A percentile compares a stretch with the other conserved stretches of the same genome.
Evolutionary conservation across 2,888 invertebrate species (phyloP).

Genomic region (Ischnura elegans): DNA sequence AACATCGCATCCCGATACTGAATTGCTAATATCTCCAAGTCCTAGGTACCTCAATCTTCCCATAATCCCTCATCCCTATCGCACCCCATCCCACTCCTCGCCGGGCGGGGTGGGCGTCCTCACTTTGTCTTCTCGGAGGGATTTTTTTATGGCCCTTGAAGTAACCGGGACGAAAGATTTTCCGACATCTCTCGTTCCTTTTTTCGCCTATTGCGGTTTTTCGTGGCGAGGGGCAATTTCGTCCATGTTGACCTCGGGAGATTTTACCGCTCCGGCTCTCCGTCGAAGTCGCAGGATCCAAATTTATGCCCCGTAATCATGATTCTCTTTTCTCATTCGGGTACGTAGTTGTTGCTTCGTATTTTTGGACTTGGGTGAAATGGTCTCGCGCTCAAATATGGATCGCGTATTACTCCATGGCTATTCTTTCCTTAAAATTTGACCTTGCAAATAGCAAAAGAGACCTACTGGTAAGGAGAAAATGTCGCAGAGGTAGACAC

Average conservation of each 20-base stretch:
- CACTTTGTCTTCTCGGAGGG: not conserved
- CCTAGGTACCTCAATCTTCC: not conserved
- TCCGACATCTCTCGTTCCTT: not conserved
- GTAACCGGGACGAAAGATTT: conserved; percentile 1
- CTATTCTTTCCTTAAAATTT: not conserved
- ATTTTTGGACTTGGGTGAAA: not conserved
- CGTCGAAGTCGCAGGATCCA: conserved; percentile 7
- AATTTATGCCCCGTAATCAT: not conserved
- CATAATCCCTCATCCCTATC: not conserved
- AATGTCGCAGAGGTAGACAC: no score
- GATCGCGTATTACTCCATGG: not conserved
- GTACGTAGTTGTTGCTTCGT: not conserved
- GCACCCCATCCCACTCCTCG: not conserved
- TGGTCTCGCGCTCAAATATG: not conserved
- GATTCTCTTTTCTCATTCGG: not conserved
- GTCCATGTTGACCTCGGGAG: not conserved
- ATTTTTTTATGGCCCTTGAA: not conserved
- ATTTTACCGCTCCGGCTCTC: not conserved
- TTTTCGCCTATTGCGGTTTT: not conserved
- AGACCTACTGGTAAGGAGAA: not conserved
- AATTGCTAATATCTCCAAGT: no score
- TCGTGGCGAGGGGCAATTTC: not conserved
- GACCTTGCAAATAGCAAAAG: not conserved
- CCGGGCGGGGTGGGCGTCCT: not conserved
- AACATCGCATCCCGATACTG: no score